Base-by-base conservation (phyloP, 2,113 vertebrate genomes). In the Marcusenius ussheri region DNA sequence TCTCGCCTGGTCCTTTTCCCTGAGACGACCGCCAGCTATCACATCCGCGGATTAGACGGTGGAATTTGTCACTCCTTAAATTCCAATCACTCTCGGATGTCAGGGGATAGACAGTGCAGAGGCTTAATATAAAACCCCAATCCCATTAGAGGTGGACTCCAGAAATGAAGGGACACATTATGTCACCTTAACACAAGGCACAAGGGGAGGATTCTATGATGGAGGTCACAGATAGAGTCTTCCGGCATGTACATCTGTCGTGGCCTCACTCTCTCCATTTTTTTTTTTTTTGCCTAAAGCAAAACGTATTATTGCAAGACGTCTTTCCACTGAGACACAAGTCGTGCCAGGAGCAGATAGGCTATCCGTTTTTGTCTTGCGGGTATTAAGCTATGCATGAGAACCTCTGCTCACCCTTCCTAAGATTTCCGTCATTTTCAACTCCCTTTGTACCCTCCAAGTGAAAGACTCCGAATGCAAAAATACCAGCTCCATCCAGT, bases 331-430 rank as follows among this genome's bases (percentile, higher is more conserved):
- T 86, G 95, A 96, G 95, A 94, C 93, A 93, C 89, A 89, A 88
- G 92, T 93, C 93, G 92, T 91, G 94, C 94, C 94, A 31, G 93
- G 94, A 94, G 93, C 92, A 94, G 94, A 94, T 95, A 95, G 95
- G 95, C 95, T 95, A 95, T 87, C 84, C 84, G 5, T 87, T 53
- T 83, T 46, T 91, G 93, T 94, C 96, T 96, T 92, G 91, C 90
- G 96, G 96, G 96, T 96, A 96, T 96, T 96, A 95, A 94, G 92
- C 91, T 94, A 96, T 96, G 96, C 96, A 96, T 96, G 95, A 96
- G 95, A 95, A 95, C 94, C 95, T 94, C 94, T 94, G 94, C 92
- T 94, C 93, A 92, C 92, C 92, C 88, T 89, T 86, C 49, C 53
- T 70, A 53, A 58, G 93, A 94, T 88, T 87, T 77, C 49, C 85